phyloP scores from a whole-genome alignment of 2,797 vertebrate genomes.

The Hippocampus kuda region DNA sequence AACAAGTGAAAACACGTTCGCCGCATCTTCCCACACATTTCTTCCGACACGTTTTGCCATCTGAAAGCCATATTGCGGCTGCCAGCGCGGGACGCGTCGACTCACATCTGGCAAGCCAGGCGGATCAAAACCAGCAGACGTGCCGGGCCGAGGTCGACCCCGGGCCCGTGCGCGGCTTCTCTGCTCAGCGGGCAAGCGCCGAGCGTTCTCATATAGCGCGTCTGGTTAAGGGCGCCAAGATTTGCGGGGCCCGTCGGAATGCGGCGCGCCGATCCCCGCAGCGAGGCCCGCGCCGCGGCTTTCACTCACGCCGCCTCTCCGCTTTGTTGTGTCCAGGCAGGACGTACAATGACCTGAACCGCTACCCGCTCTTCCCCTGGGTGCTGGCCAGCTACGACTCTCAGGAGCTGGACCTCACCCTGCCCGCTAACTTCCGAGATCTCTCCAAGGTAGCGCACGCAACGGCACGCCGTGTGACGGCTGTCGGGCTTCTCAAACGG shows the following conservation, averaged over 20 bases:
- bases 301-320: slow-evolving; percentile 30
- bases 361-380: slow-evolving; percentile 97
- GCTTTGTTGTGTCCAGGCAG: slow-evolving; percentile 68
- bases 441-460: slow-evolving; percentile 87
- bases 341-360: slow-evolving; percentile 95
- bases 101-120: slow-evolving; percentile 57
- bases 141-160: slow-evolving; percentile 21
- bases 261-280: slow-evolving; percentile 51
- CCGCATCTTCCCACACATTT: slow-evolving; percentile 40
- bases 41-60: slow-evolving; percentile 46
- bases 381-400: slow-evolving; percentile 97
- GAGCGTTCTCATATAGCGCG: slow-evolving; percentile 33
- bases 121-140: slow-evolving; percentile 22
- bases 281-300: slow-evolving; percentile 32
- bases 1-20: slow-evolving; percentile 19
- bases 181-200: slow-evolving; percentile 20
- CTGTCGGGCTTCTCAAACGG: background rate
- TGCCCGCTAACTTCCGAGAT: slow-evolving; percentile 97
- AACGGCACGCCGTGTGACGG: background rate
- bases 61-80: slow-evolving; percentile 54
- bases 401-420: slow-evolving; percentile 89
- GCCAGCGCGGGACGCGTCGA: slow-evolving; percentile 14
- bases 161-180: background rate
- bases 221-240: slow-evolving; percentile 48
- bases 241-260: slow-evolving; percentile 47